Conservation (phyloP, 1,140 invertebrate genomes). For the Eubasilissa regina region DNA sequence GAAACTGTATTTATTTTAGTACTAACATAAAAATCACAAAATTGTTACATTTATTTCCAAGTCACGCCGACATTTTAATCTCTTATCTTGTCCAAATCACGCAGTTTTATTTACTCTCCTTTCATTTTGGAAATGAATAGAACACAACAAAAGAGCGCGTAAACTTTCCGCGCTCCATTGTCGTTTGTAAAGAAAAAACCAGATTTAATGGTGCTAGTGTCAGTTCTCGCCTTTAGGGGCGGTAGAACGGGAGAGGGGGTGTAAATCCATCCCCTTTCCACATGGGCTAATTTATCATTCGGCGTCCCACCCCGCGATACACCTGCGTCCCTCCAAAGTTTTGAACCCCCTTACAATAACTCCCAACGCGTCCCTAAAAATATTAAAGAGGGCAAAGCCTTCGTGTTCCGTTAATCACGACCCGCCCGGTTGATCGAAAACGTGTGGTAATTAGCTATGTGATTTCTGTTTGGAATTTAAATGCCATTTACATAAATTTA, state of each 20-base stretch:
- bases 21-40: too few relatives aligned
- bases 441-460: conserved; percentile 33
- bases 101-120: neutral
- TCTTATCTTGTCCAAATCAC: neutral
- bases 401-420: conserved; percentile 27
- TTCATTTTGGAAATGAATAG: conserved; percentile 17
- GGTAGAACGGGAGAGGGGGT: neutral
- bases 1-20: too few relatives aligned
- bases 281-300: conserved; percentile 39
- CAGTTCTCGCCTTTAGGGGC: neutral
- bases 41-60: neutral
- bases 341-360: conserved; percentile 12
- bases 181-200: conserved; percentile 7
- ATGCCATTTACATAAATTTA: neutral
- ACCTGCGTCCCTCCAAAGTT: conserved; percentile 39
- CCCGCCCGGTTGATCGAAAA: conserved; percentile 22
- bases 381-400: conserved; percentile 7
- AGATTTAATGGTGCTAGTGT: conserved; percentile 6
- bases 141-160: conserved; percentile 26
- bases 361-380: conserved; percentile 27
- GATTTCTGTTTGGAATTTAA: conserved; percentile 3
- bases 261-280: conserved; percentile 2
- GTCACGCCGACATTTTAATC: neutral
- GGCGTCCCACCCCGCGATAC: conserved; percentile 9
- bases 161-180: conserved; percentile 19